Evolutionary conservation across 2,888 invertebrate species (phyloP).

Genomic region (Dysmachus trigonus): DNA sequence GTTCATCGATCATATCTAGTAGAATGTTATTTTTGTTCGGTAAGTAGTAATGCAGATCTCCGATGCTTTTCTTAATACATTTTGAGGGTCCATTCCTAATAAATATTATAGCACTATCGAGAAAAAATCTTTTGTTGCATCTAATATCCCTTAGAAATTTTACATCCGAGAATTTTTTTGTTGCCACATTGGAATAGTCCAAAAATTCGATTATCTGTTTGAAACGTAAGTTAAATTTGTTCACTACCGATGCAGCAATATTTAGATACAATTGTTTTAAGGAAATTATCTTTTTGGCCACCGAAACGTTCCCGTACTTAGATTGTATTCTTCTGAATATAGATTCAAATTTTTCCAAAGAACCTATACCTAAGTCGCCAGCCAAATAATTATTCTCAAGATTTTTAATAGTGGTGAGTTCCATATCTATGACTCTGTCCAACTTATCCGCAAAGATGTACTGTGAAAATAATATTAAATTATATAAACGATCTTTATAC

Average conservation of each 20-base stretch:
- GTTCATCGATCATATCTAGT: background rate
- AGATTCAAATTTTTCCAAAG: background rate
- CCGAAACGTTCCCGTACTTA: background rate
- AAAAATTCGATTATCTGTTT: background rate
- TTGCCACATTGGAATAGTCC: background rate
- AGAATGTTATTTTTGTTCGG: background rate
- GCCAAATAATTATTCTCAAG: background rate
- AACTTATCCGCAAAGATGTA: background rate
- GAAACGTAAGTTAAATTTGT: background rate
- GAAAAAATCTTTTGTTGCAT: background rate
- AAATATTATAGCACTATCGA: background rate
- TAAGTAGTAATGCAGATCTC: background rate
- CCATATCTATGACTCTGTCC: background rate
- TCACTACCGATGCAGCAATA: background rate
- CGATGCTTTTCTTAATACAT: background rate
- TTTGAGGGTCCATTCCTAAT: background rate
- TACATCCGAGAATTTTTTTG: background rate
- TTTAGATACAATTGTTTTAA: background rate
- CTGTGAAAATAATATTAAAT: background rate
- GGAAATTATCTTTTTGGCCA: background rate
- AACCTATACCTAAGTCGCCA: accelerated
- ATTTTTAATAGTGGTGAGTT: background rate
- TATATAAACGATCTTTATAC: background rate
- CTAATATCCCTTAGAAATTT: background rate
- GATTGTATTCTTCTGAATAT: background rate